A percentile compares a stretch with the other conserved stretches of the same genome.
Evolutionary conservation across 2,888 invertebrate species (phyloP).

Genomic region (Schizotus pectinicornis): DNA sequence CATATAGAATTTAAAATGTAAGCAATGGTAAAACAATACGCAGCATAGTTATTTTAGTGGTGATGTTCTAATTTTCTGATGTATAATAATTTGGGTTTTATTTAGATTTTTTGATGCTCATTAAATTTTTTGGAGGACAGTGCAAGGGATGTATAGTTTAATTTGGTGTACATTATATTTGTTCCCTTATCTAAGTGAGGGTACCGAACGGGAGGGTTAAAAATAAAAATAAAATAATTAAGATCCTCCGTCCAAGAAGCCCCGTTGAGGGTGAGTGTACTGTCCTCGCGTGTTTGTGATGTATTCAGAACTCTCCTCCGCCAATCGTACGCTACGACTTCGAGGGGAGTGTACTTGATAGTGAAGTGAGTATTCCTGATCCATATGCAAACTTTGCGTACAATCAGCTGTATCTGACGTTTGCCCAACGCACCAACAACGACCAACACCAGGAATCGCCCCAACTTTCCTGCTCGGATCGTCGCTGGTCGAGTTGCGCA

Average conservation of each 20-base stretch:
- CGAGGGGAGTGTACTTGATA: conserved; percentile 34
- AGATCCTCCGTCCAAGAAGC: background rate
- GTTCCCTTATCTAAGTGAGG: no score
- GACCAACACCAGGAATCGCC: background rate
- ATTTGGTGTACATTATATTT: no score
- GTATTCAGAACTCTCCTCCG: conserved; percentile 11
- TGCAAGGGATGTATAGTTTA: no score
- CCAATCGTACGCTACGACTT: conserved; percentile 14
- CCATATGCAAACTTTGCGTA: background rate
- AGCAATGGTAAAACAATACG: no score
- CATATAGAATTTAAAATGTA: no score
- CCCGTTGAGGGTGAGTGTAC: background rate
- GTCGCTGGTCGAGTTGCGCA: conserved; percentile 31
- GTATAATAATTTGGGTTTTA: no score
- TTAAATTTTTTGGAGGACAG: no score
- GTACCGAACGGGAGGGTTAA: no score
- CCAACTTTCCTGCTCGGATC: conserved; percentile 16
- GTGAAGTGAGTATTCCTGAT: conserved; percentile 33
- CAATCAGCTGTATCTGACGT: conserved; percentile 35
- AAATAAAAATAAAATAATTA: no score
- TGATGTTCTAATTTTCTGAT: no score
- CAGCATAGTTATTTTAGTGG: no score
- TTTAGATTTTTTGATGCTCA: no score
- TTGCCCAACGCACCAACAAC: background rate
- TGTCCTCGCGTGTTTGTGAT: conserved; percentile 12